phyloP scores from a whole-genome alignment of 2,888 invertebrate genomes.

The Cantharis lateralis region DNA sequence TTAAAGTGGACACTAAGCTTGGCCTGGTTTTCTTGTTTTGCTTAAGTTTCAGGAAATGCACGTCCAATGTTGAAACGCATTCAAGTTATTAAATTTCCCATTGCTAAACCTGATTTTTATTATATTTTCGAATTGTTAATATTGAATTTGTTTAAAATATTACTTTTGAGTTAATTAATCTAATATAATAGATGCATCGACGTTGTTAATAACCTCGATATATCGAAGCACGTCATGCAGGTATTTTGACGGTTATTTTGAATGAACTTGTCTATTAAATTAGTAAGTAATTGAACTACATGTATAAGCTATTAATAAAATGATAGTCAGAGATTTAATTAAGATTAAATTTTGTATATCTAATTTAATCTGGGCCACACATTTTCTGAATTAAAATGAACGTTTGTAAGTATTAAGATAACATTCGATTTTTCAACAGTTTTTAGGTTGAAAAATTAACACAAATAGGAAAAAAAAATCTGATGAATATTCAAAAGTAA shows the following conservation, averaged over 20 bases:
- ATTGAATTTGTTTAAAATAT: too few species aligned
- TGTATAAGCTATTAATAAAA: slow-evolving; percentile 1
- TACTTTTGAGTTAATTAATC: background rate
- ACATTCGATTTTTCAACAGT: background rate
- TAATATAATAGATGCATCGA: background rate
- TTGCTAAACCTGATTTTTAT: background rate
- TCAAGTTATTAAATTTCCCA: background rate
- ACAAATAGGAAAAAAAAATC: background rate
- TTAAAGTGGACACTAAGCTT: slow-evolving; percentile 8
- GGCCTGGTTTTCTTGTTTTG: background rate
- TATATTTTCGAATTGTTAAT: too few species aligned
- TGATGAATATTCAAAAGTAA: background rate
- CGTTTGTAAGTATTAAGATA: background rate
- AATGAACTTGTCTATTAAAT: background rate
- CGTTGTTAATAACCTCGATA: background rate
- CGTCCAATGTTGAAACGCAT: background rate
- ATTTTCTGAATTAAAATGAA: slow-evolving; percentile 1
- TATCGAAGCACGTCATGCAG: background rate
- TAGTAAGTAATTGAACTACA: background rate
- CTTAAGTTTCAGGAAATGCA: background rate
- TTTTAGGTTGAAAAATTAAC: background rate
- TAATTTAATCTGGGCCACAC: background rate
- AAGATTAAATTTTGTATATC: slow-evolving; percentile 1
- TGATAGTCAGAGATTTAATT: background rate
- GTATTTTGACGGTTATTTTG: background rate